Evolutionary conservation across 2,888 invertebrate genomes (phyloP), one percentile per base, ranked within the genome.

Genomic region (Augiades crinisus): DNA sequence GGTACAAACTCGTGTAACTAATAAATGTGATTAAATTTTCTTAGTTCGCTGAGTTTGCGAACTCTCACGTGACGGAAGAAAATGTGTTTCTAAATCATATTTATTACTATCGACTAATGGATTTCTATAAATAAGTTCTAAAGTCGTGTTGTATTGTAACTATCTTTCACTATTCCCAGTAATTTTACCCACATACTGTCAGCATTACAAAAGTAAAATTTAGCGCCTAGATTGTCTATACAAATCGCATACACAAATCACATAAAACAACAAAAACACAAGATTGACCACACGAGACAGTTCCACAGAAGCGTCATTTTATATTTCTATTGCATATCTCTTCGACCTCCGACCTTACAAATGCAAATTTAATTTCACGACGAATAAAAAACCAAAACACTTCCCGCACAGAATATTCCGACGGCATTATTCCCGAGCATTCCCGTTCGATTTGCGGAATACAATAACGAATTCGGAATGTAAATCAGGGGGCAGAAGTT

Each of bases 21-120:
- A 49, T 70, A 72, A 73, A n/a, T 69, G 68, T 69, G 67, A 75
- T 75, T 75, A 71, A 73, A 74, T 63, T 67, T 61, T 62, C 62
- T 58, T 59, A 60, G 56, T 58, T 43, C 55, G 46, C 55, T 50
- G 53, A 59, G 59, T 55, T 61, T 55, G 58, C 60, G 60, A 53
- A 43, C 47, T 53, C 27, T 16, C 14, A 16, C 53, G 34, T 53
- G 41, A 17, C 27, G 30, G 41, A 31, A 36, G 30, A 44, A 37
- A 37, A 27, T 24, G 34, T 46, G 33, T 33, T 45, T 33, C 14
- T 14, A 16, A 34, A 22, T 22, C 14, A 22, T n/a, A 45, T 45
- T 45, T 45, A 34, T 22, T 40, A 24, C 14, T n/a, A 40, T 24
- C 40, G 24, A 2, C 40, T 40, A 24, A 40, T 40, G 16, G 22